Percentiles rank a stretch among this genome's conserved stretches.
These are phyloP conservation scores for Pygoscelis antarcticus DNA, from an alignment of 2,113 vertebrate species.

Conservation along the genomic window DNA sequence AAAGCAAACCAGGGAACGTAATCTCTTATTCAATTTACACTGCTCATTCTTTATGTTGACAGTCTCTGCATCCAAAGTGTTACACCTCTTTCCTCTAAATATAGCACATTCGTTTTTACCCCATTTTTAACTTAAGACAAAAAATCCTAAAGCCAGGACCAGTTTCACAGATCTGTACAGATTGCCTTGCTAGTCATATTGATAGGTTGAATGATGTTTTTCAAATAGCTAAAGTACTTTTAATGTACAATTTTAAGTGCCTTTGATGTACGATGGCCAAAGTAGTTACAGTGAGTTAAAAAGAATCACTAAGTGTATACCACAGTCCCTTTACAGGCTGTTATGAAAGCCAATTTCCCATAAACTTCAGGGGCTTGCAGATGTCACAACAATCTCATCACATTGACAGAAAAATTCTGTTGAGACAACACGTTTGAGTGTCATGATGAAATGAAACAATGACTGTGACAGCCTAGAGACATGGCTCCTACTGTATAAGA, in stretches of 20 bases:
- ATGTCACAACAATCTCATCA: neutral
- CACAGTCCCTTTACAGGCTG: neutral
- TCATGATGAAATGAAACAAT: neutral
- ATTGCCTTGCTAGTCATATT: neutral
- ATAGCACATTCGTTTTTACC: neutral
- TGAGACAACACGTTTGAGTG: neutral
- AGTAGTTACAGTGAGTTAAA: neutral
- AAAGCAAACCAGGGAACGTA: neutral
- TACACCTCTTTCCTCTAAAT: neutral
- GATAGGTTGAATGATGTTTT: neutral
- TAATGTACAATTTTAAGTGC: neutral
- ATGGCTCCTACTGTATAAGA: neutral
- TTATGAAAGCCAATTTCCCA: neutral
- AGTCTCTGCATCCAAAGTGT: neutral
- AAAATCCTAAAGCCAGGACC: neutral
- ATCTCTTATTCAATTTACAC: neutral
- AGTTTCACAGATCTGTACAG: neutral
- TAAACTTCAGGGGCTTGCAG: neutral
- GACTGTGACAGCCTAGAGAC: neutral
- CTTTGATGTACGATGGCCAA: neutral
- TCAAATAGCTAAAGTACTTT: neutral
- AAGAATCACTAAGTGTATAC: neutral
- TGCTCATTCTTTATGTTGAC: rapidly evolving
- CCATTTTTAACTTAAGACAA: neutral
- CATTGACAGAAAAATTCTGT: neutral